Base-by-base conservation (phyloP, 2,888 invertebrate genomes). In the Phalera bucephala region DNA sequence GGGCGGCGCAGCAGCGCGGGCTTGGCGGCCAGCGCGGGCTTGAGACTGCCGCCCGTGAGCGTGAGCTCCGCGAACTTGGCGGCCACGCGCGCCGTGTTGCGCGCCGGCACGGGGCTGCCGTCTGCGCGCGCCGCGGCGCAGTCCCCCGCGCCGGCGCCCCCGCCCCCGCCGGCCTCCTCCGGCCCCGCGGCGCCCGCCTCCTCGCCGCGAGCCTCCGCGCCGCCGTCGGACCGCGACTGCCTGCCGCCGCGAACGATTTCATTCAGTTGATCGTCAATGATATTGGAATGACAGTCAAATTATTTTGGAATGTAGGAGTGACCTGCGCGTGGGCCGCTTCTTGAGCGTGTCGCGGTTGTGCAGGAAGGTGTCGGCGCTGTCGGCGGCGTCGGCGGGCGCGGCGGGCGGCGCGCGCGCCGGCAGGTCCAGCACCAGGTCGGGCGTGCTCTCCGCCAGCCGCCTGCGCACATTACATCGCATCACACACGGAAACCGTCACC, bases 371-470 rank as follows among this genome's bases (percentile, higher is more conserved):
- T 87, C 85, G 36, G 88, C 80, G 31, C 77, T 37, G 50, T 67
- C 72, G 36, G 52, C 32, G n/a, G 80, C 9, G 75, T 62, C 15
- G 59, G 61, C 41, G 36, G 68, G 59, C 40, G 64, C 54, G 42
- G 64, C 46, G 21, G 64, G 62, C 59, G 44, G 74, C 64, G 64
- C 78, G 66, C 66, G 87, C 62, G 93, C 83, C n/a, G 96, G 96
- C 57, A 96, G 84, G 80, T 95, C 96, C 93, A 95, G 94, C 49
- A 96, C 96, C 39, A 96, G 89, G 84, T 96, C 96, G 1, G 96
- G 96, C 17, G 95, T 87, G 86, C 68, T 90, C 78, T 67, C 90
- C 54, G 46, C 91, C 74, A 67, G 89, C 47, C 74, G 90, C 75
- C 74, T 91, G 90, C 52, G 31, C 26, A 20, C 27, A 28, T 2